Evolutionary conservation across 2,888 invertebrate genomes (phyloP).

Genomic region (Heteropelma amictum): DNA sequence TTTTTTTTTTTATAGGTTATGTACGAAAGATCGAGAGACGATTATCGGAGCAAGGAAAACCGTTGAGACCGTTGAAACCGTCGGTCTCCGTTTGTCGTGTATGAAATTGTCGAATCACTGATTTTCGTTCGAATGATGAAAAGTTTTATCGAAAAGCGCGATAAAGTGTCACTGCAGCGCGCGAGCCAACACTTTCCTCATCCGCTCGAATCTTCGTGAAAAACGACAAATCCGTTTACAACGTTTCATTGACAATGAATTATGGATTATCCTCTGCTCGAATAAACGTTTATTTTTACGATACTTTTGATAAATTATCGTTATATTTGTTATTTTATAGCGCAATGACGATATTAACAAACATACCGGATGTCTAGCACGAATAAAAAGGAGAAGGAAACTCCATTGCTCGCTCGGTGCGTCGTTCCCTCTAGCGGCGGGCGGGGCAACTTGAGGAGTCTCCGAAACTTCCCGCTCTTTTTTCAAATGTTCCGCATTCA

Average conservation of each 20-base stretch:
- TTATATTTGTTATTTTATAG: slow-evolving; percentile 63
- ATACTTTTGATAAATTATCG: slow-evolving; percentile 48
- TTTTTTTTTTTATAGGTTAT: slow-evolving; percentile 23
- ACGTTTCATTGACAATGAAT: slow-evolving; percentile 1
- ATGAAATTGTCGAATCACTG: neutral
- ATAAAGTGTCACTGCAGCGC: slow-evolving; percentile 54
- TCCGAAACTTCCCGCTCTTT: neutral
- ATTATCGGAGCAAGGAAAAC: neutral
- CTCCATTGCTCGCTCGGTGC: slow-evolving; percentile 14
- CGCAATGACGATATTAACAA: slow-evolving; percentile 40
- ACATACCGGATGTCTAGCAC: slow-evolving; percentile 69
- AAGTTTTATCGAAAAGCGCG: neutral
- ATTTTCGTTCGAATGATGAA: neutral
- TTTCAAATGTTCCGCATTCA: neutral
- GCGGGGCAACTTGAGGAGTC: neutral
- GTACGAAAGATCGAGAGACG: neutral
- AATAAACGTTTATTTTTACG: slow-evolving; percentile 62
- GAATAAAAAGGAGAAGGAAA: slow-evolving; percentile 70
- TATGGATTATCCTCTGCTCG: slow-evolving; percentile 11
- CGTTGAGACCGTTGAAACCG: neutral
- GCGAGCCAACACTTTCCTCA: slow-evolving; percentile 51
- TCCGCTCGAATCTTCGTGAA: slow-evolving; percentile 65
- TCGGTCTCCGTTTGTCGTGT: neutral
- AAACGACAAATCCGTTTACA: slow-evolving; percentile 48
- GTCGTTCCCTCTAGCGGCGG: slow-evolving; percentile 18